Base-by-base conservation (phyloP, 2,888 invertebrate species). In the Balanococcus diminutus region DNA sequence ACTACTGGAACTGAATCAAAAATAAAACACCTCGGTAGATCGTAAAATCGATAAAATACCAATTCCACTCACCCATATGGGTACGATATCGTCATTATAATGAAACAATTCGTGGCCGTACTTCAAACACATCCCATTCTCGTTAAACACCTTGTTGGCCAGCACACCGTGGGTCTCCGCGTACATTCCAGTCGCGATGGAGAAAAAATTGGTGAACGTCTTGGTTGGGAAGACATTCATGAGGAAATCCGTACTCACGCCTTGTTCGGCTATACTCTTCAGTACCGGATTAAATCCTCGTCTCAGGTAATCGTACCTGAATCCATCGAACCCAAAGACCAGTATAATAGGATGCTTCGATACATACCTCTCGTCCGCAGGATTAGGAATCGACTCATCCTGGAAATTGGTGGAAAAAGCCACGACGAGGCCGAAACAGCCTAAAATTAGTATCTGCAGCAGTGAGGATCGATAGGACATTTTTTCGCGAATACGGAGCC, bases 131-230 rank as follows among this genome's bases (percentile, higher is more conserved):
- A 87, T 89, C 87, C 72, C 88, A 39, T 89, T 88, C 0, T 91
- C 90, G 89, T 94, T 93, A 88, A 91, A 93, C 88, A 93, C 91
- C 36, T 89, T 88, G 89, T 93, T 94, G 11, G 92, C 94, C 2
- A 94, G 89, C 42, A 95, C 93, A 0, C 95, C 95, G 89, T 95
- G 95, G 19, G 90, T 91, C 89, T 94, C 94, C 0, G 93, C 91
- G 89, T 93, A 93, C 82, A 94, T 89, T 9, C 94, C 94, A 36
- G 94, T 95, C 0, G 93, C 93, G 86, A 95, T 93, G 0, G 93
- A 92, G 88, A 93, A 93, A 90, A 95, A 95, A 90, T 95, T 95
- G 0, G 94, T 93, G 89, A 93, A 93, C 0, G 95, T 95, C 90
- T 94, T 94, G 0, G 95, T 94, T 0, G 93, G 92, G 89, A 93